Conservation (phyloP, 2,797 vertebrate genomes). For the Erithacus rubecula region DNA sequence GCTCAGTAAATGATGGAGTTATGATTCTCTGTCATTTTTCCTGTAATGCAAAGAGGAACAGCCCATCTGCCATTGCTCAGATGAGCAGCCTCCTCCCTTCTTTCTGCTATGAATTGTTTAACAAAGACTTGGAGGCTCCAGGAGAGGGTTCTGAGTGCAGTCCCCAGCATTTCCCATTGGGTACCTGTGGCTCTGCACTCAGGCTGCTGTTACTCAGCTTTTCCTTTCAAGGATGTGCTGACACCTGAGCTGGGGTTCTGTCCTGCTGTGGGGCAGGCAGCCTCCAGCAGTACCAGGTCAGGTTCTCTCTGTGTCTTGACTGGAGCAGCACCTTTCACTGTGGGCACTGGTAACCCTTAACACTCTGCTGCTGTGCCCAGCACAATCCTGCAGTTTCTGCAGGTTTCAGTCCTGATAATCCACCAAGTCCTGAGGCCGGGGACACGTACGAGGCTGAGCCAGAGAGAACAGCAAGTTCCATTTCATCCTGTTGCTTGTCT, state of each 20-base stretch:
- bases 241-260: rapidly evolving
- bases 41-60: not conserved
- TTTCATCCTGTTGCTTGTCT: not conserved
- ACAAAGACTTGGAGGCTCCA: not conserved
- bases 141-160: not conserved
- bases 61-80: not conserved
- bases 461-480: not conserved
- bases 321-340: not conserved
- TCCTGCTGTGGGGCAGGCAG: not conserved
- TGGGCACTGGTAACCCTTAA: not conserved
- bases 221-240: rapidly evolving
- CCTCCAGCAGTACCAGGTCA: not conserved
- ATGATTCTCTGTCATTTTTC: not conserved
- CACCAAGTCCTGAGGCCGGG: not conserved
- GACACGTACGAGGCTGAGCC: not conserved
- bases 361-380: not conserved
- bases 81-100: not conserved
- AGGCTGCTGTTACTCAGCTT: not conserved
- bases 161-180: not conserved
- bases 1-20: not conserved
- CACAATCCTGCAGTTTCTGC: not conserved
- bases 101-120: not conserved
- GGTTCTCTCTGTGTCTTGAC: rapidly evolving
- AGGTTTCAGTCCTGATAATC: not conserved
- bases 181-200: not conserved